Evolutionary conservation across 2,113 vertebrate genomes (phyloP).

Genomic region (Cavia aperea): DNA sequence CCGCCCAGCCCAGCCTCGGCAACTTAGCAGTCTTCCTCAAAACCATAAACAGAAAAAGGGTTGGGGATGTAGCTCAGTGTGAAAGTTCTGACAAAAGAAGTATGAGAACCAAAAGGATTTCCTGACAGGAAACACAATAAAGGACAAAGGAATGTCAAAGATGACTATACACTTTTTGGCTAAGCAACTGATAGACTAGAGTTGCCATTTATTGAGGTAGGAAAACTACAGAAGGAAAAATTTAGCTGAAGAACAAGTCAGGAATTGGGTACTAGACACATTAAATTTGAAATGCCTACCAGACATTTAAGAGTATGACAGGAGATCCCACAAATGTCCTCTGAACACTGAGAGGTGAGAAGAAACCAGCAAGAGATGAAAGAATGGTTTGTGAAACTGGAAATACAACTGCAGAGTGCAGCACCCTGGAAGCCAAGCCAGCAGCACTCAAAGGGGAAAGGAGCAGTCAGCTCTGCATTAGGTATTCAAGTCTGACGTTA

Average conservation of each 20-base stretch:
- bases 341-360: not conserved
- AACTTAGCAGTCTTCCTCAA: not conserved
- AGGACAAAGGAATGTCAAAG: not conserved
- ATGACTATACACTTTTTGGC: not conserved
- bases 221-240: conserved; percentile 8
- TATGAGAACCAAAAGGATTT: not conserved
- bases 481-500: not conserved
- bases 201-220: not conserved
- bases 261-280: not conserved
- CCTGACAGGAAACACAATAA: not conserved
- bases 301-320: not conserved
- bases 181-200: not conserved
- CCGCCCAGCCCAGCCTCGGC: not conserved
- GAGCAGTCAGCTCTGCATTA: not conserved
- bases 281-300: not conserved
- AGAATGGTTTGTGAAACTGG: not conserved
- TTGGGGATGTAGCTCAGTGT: not conserved
- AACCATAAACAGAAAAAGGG: not conserved
- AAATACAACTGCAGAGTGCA: not conserved
- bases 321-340: not conserved
- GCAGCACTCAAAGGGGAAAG: conserved; percentile 11
- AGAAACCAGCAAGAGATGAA: conserved; percentile 14
- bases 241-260: not conserved
- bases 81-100: not conserved
- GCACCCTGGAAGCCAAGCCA: not conserved